phyloP scores from a whole-genome alignment of 2,888 invertebrate genomes.

The Drosophila paramelanica region DNA sequence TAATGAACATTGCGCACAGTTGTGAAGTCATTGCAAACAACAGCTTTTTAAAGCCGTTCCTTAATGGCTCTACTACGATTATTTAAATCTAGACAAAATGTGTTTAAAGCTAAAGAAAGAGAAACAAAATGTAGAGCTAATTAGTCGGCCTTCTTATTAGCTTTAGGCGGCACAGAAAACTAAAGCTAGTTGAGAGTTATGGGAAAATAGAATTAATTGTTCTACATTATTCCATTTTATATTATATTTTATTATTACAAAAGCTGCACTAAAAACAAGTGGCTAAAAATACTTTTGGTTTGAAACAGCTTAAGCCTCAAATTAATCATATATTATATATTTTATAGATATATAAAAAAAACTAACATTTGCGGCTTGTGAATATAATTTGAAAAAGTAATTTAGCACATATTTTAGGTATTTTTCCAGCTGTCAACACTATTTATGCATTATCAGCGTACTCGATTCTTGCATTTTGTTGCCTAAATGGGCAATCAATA shows the following conservation, averaged over 20 bases:
- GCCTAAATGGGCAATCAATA: conserved; percentile 17
- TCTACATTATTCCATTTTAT: no score
- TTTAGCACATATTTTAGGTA: conserved; percentile 3
- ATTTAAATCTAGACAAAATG: no score
- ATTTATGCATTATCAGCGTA: background rate
- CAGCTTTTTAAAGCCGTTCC: conserved; percentile 2
- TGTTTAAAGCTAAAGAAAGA: background rate
- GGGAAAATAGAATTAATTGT: background rate
- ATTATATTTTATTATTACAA: no score
- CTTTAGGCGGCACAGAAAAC: background rate
- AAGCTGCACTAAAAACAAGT: conserved; percentile 6
- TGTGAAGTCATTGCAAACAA: conserved; percentile 21
- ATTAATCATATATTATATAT: no score
- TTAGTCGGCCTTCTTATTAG: background rate
- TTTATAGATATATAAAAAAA: no score
- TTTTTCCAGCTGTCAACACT: conserved; percentile 2
- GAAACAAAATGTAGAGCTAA: background rate
- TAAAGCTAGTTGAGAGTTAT: background rate
- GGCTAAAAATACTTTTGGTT: background rate
- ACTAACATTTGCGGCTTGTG: no score
- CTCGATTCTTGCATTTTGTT: conserved; percentile 3
- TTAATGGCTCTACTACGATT: background rate
- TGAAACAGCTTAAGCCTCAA: no score
- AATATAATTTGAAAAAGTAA: no score
- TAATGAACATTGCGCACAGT: conserved; percentile 18